A percentile compares a stretch with the other conserved stretches of the same genome.
Conservation (phyloP, 2,113 vertebrate species). For the Chrysemys picta region DNA sequence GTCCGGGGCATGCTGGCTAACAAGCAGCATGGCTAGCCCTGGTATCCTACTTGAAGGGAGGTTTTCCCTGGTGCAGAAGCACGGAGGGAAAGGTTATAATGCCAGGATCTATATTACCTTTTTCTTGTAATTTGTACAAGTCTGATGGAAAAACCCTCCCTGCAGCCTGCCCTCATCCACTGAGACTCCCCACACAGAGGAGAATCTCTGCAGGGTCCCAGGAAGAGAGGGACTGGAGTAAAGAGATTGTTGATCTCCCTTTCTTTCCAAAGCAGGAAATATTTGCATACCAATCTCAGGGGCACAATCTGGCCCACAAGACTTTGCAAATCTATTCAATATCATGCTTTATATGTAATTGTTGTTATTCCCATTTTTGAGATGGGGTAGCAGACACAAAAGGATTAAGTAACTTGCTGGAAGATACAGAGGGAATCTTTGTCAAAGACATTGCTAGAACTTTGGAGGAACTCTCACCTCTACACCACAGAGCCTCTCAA, state of each 20-base stretch:
- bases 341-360: background rate
- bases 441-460: background rate
- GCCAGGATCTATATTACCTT: background rate
- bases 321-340: background rate
- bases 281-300: background rate
- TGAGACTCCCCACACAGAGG: background rate
- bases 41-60: background rate
- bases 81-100: background rate
- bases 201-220: background rate
- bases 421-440: background rate
- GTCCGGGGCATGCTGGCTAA: background rate
- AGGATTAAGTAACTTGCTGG: fast-evolving
- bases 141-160: background rate
- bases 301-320: background rate
- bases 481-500: fast-evolving
- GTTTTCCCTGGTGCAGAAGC: background rate
- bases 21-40: background rate
- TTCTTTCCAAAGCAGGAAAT: background rate
- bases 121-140: background rate
- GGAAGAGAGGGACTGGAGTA: fast-evolving
- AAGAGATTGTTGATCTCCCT: background rate
- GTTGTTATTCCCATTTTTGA: background rate
- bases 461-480: background rate
- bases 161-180: fast-evolving
- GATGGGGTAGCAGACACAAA: background rate